Conservation (phyloP, 2,113 vertebrate genomes). For the Lates calcarifer region DNA sequence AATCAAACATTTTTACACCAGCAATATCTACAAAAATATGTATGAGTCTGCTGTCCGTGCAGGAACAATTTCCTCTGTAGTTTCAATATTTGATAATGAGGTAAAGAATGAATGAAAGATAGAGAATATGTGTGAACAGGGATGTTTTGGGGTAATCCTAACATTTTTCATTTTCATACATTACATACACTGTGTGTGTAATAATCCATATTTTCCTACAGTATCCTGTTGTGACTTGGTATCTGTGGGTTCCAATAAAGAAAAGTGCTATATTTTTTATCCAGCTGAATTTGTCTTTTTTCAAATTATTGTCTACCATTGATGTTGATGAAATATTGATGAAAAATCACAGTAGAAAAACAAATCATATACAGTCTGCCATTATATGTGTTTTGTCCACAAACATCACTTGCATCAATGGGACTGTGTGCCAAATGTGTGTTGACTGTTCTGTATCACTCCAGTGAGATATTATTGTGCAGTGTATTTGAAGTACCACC, state of each 20-base stretch:
- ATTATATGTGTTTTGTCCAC: background rate
- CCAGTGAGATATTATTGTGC: background rate
- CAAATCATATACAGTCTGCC: background rate
- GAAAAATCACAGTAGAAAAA: background rate
- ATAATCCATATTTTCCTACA: background rate
- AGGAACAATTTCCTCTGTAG: background rate
- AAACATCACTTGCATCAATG: background rate
- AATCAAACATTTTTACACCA: background rate
- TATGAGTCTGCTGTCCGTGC: background rate
- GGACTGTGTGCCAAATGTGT: background rate
- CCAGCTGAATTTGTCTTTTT: background rate
- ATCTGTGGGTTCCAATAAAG: background rate
- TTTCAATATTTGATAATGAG: background rate
- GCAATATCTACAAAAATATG: background rate
- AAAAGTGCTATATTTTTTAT: background rate
- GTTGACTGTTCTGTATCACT: background rate
- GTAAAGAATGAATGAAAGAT: no score
- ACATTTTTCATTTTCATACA: background rate
- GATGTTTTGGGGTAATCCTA: background rate
- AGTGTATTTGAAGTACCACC: background rate
- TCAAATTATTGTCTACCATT: background rate
- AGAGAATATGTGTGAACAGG: background rate
- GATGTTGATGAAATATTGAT: no score
- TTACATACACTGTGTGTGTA: background rate
- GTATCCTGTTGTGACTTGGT: background rate